phyloP scores from a whole-genome alignment of 2,797 vertebrate species.

The Rhynchonycteris naso region DNA sequence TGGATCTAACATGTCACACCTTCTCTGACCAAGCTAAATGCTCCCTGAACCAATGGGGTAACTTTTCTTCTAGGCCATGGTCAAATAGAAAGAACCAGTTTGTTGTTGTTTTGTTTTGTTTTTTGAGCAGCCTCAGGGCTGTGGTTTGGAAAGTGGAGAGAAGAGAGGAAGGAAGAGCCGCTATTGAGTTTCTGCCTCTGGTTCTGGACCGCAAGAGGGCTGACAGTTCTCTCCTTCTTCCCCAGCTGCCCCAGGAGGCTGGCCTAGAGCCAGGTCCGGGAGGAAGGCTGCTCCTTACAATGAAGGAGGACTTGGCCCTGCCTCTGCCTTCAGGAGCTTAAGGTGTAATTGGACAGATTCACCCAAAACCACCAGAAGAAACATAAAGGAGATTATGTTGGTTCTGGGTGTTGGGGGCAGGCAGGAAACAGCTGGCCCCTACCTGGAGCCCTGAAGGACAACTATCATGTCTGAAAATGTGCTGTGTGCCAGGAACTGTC shows the following conservation, averaged over 20 bases:
- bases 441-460: neutral
- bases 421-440: neutral
- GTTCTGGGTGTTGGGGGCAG: neutral
- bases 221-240: neutral
- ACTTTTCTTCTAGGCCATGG: neutral
- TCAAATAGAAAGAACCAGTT: neutral
- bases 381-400: neutral
- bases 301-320: neutral
- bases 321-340: neutral
- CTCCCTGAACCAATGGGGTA: neutral
- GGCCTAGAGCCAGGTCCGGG: neutral
- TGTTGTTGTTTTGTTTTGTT: neutral
- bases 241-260: neutral
- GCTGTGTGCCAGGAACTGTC: neutral
- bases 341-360: neutral
- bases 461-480: neutral
- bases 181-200: neutral
- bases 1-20: neutral
- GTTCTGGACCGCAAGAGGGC: neutral
- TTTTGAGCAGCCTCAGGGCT: neutral
- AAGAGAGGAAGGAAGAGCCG: neutral
- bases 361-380: neutral
- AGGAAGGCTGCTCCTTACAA: neutral
- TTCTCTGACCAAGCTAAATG: conserved; percentile 3
- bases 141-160: neutral